Evolutionary conservation across 2,888 invertebrate genomes (phyloP).

Genomic region (Zeuzera pyrina): DNA sequence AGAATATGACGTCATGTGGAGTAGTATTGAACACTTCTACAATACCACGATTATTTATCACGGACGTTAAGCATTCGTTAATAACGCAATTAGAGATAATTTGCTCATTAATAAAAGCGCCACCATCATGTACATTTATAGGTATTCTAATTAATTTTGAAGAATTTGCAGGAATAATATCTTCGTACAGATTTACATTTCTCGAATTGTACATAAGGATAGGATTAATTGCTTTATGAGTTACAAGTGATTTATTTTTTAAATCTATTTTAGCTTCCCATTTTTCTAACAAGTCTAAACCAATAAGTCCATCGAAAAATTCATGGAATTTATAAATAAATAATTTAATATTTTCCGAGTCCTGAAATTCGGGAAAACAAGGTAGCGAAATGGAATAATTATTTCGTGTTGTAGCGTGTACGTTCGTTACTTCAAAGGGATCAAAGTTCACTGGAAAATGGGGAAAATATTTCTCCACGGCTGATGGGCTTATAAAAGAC

Average conservation of each 20-base stretch:
- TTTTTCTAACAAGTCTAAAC: slow-evolving; percentile 17
- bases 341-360: slow-evolving; percentile 10
- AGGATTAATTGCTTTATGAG: slow-evolving; percentile 9
- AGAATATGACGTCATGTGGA: slow-evolving; percentile 11
- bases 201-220: slow-evolving; percentile 16
- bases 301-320: slow-evolving; percentile 22
- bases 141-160: slow-evolving; percentile 18
- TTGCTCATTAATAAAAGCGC: slow-evolving; percentile 14
- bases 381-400: slow-evolving; percentile 21
- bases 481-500: slow-evolving; percentile 19
- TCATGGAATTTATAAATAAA: slow-evolving; percentile 23
- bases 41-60: too few relatives aligned
- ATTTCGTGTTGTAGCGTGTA: slow-evolving; percentile 17
- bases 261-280: slow-evolving; percentile 18
- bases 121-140: slow-evolving; percentile 14
- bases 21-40: slow-evolving; percentile 18
- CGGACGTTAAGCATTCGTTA: slow-evolving; percentile 17
- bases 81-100: slow-evolving; percentile 17
- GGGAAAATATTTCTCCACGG: slow-evolving; percentile 7
- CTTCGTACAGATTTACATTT: slow-evolving; percentile 19
- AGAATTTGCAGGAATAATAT: slow-evolving; percentile 17
- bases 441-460: slow-evolving; percentile 9
- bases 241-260: slow-evolving; percentile 13
- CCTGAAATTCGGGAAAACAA: slow-evolving; percentile 14
- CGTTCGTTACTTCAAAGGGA: slow-evolving; percentile 13